A percentile compares a stretch with the other conserved stretches of the same genome.
These are phyloP conservation scores for Cyclina sinensis DNA, from an alignment of 1,140 invertebrate genomes.

Conservation along the genomic window DNA sequence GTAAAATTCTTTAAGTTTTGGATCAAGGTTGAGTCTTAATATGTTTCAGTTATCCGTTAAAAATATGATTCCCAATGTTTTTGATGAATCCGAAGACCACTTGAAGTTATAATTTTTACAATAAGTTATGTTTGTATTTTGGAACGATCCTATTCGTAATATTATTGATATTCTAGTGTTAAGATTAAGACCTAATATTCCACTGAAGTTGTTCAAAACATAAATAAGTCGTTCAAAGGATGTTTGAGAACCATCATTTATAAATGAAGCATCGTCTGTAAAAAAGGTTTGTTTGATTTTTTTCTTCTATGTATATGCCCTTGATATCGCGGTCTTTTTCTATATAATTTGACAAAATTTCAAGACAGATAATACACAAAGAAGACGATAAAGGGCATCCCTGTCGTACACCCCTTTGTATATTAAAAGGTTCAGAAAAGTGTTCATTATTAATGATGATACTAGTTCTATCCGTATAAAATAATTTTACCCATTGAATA, in stretches of 20 bases:
- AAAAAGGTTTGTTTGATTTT: no score
- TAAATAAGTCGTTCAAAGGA: no score
- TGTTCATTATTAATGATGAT: conserved; percentile 18
- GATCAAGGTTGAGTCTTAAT: neutral
- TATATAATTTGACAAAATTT: no score
- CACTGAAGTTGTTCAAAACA: neutral
- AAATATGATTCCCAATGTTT: conserved; percentile 16
- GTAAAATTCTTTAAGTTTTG: conserved; percentile 1
- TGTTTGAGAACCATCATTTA: no score
- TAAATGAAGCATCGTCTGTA: no score
- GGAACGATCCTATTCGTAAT: conserved; percentile 10
- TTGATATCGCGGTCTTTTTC: no score
- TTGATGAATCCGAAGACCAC: neutral
- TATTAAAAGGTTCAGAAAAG: conserved; percentile 1
- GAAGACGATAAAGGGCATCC: no score
- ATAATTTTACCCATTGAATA: neutral
- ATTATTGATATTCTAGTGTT: neutral
- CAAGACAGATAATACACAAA: no score
- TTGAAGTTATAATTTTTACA: neutral
- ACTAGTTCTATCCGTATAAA: neutral
- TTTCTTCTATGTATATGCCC: no score
- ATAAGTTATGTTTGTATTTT: neutral
- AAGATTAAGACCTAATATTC: neutral
- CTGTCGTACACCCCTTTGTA: neutral
- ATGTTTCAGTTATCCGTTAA: neutral